Percentiles rank a stretch among this genome's conserved stretches.
phyloP scores from a whole-genome alignment of 2,113 vertebrate species.

The Platysternon megacephalum region DNA sequence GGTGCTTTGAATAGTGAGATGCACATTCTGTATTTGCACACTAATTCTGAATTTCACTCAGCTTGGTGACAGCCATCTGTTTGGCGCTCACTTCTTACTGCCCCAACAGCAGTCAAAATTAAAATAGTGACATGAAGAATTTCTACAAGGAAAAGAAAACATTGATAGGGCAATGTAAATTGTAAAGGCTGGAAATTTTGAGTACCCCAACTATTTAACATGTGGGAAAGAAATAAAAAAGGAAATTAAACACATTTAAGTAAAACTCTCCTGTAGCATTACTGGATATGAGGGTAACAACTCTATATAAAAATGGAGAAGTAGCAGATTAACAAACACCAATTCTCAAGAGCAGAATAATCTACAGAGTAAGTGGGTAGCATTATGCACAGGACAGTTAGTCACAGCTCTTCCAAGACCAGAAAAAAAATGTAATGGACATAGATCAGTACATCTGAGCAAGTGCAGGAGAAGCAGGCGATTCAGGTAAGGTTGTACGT shows the following conservation, averaged over 20 bases:
- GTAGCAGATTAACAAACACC: conserved; percentile 15
- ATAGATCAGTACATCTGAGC: not conserved
- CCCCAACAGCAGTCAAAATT: conserved; percentile 23
- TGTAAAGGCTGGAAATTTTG: conserved; percentile 7
- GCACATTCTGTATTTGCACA: conserved; percentile 32
- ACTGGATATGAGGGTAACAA: not conserved
- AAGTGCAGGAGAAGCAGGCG: not conserved
- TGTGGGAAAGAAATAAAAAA: not conserved
- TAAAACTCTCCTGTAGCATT: not conserved
- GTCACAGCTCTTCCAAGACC: not conserved
- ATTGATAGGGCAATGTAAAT: not conserved
- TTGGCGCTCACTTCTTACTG: not conserved
- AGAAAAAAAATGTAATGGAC: not conserved
- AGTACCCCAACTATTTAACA: not conserved
- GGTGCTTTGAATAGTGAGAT: not conserved
- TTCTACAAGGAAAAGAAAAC: conserved; percentile 35
- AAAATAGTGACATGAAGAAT: not conserved
- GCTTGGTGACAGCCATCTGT: conserved; percentile 49
- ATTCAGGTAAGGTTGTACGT: not conserved
- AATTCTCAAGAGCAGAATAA: conserved; percentile 33
- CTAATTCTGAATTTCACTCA: conserved; percentile 23
- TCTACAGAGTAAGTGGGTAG: conserved; percentile 39
- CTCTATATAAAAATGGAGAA: not conserved
- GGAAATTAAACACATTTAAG: conserved; percentile 1
- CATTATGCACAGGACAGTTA: conserved; percentile 35